Evolutionary conservation across 2,888 invertebrate genomes (phyloP).

Genomic region (Thecophora atra): DNA sequence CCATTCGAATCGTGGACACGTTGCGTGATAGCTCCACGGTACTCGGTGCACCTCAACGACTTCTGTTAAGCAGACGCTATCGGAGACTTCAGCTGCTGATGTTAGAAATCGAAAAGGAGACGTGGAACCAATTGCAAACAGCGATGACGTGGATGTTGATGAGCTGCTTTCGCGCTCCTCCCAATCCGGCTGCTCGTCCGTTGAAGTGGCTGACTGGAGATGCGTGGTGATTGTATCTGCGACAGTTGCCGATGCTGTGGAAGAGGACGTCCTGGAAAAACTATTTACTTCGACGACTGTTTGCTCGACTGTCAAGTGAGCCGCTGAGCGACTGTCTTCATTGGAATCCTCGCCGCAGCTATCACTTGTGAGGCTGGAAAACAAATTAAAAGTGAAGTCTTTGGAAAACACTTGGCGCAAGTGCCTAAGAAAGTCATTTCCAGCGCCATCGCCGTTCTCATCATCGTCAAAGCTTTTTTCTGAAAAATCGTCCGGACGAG

Average conservation of each 20-base stretch:
- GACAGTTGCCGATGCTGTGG: conserved; percentile 38
- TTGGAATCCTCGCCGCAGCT: conserved; percentile 39
- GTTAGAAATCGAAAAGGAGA: conserved; percentile 46
- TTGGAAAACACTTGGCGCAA: conserved; percentile 54
- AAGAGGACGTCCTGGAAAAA: conserved; percentile 42
- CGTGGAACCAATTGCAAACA: conserved; percentile 57
- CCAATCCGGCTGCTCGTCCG: not conserved
- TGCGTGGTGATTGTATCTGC: conserved; percentile 44
- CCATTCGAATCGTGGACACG: not conserved
- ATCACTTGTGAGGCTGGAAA: conserved; percentile 53
- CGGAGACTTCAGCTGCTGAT: conserved; percentile 42
- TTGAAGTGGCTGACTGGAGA: conserved; percentile 29
- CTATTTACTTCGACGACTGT: conserved; percentile 55
- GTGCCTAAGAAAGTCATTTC: conserved; percentile 53
- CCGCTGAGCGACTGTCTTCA: conserved; percentile 44
- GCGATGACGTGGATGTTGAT: conserved; percentile 55
- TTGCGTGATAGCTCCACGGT: not conserved
- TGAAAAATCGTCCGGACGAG: not conserved
- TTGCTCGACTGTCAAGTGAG: conserved; percentile 54
- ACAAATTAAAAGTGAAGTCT: conserved; percentile 50
- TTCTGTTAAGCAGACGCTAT: conserved; percentile 54
- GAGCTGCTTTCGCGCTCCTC: not conserved
- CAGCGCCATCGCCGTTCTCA: too few relatives aligned
- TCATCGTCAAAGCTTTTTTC: not conserved
- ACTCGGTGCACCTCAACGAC: conserved; percentile 53